phyloP scores from a whole-genome alignment of 1,140 invertebrate genomes.

The Sycobia sp. region DNA sequence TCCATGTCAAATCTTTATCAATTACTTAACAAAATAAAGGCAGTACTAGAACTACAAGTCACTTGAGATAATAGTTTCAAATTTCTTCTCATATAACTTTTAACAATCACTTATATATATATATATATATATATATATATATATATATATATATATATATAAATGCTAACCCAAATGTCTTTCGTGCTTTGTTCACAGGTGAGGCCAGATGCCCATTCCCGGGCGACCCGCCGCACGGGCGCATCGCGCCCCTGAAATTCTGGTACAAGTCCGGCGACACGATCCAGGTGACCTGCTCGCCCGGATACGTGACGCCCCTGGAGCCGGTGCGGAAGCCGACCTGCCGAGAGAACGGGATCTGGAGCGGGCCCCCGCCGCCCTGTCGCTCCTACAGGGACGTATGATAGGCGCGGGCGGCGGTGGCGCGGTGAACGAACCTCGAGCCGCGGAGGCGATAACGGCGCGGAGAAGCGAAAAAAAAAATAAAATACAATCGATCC shows the following conservation, averaged over 20 bases:
- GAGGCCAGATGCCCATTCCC: conserved; percentile 77
- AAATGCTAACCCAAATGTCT: too few relatives aligned
- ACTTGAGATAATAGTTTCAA: too few relatives aligned
- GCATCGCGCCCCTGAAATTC: conserved; percentile 75
- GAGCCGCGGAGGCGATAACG: neutral
- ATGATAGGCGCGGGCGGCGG: conserved; percentile 40
- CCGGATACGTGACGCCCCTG: conserved; percentile 66
- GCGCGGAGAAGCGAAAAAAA: neutral
- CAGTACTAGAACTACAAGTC: too few relatives aligned
- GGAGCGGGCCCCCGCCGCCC: conserved; percentile 60
- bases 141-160: too few relatives aligned
- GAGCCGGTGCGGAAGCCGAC: conserved; percentile 57
- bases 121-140: too few relatives aligned
- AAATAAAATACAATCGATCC: too few relatives aligned
- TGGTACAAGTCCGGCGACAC: conserved; percentile 78
- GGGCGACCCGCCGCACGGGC: conserved; percentile 74
- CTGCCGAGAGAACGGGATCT: conserved; percentile 58
- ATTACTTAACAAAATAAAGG: too few relatives aligned
- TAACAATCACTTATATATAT: too few relatives aligned
- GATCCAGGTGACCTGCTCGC: conserved; percentile 73
- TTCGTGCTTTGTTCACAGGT: conserved; percentile 63
- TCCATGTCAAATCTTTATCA: too few relatives aligned
- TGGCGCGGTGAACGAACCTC: neutral
- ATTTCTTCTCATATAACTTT: too few relatives aligned
- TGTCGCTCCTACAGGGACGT: conserved; percentile 61